These are phyloP conservation scores for Oreochromis mossambicus DNA, from an alignment of 2,797 vertebrate genomes.

Conservation along the genomic window DNA sequence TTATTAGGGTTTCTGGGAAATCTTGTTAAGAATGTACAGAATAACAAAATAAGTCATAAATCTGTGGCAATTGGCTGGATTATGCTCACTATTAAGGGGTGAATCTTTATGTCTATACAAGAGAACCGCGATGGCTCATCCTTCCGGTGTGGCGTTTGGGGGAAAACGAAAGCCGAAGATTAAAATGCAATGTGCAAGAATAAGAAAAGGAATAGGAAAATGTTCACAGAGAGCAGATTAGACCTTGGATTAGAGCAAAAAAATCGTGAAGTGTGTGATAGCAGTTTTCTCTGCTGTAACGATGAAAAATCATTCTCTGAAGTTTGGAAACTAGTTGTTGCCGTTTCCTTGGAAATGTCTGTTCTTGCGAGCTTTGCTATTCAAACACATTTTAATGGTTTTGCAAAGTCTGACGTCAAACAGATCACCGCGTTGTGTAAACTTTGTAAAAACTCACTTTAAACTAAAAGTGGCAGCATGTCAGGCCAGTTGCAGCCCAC, in stretches of 20 bases:
- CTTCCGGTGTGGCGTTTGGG: neutral
- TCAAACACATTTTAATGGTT: neutral
- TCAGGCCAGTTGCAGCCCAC: neutral
- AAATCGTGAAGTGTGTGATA: neutral
- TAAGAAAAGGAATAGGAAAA: neutral
- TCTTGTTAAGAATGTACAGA: slow-evolving; percentile 42
- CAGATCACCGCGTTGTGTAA: neutral
- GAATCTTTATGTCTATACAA: neutral
- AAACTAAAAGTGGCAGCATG: neutral
- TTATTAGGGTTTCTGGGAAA: slow-evolving; percentile 40
- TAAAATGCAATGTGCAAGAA: neutral
- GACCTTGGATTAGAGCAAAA: neutral
- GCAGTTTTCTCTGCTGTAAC: neutral
- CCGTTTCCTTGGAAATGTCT: neutral
- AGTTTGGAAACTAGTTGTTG: neutral
- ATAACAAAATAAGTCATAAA: slow-evolving; percentile 55
- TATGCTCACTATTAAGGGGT: slow-evolving; percentile 8
- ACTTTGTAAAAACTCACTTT: neutral
- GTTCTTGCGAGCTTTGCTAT: neutral
- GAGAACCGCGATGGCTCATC: neutral
- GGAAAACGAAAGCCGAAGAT: neutral
- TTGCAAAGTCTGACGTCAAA: neutral
- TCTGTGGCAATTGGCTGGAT: slow-evolving; percentile 15
- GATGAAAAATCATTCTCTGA: neutral
- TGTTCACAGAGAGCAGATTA: neutral